These are phyloP conservation scores for Dynastes tityus DNA, from an alignment of 2,888 invertebrate species.

Conservation along the genomic window DNA sequence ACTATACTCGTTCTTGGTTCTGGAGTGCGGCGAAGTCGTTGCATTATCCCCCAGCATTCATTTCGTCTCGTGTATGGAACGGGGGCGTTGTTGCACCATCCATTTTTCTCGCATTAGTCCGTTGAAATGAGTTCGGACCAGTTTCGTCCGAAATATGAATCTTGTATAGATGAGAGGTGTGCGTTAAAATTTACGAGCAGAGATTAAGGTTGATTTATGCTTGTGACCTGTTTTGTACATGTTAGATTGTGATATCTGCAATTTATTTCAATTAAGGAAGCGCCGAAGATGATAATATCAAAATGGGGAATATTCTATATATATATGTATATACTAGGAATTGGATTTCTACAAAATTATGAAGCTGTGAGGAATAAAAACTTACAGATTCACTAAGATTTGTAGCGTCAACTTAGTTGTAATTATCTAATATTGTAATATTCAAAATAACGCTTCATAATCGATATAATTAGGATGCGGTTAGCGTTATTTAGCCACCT, in stretches of 20 bases:
- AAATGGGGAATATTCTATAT: too few relatives aligned
- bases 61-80: not conserved
- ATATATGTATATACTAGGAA: too few relatives aligned
- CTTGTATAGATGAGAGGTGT: not conserved
- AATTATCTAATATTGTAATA: too few relatives aligned
- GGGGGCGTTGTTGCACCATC: not conserved
- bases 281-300: not conserved
- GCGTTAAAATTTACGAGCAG: constrained; percentile 1
- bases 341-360: too few relatives aligned
- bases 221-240: not conserved
- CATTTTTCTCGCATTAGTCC: not conserved
- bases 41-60: constrained; percentile 18
- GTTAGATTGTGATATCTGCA: not conserved
- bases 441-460: too few relatives aligned
- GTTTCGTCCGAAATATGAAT: constrained; percentile 10
- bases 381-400: too few relatives aligned
- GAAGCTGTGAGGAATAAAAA: too few relatives aligned
- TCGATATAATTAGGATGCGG: too few relatives aligned
- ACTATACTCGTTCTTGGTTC: not conserved
- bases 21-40: constrained; percentile 2
- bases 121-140: not conserved
- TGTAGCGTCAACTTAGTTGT: too few relatives aligned
- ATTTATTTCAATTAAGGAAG: not conserved
- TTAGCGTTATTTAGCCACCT: too few relatives aligned
- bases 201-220: constrained; percentile 32